These are phyloP conservation scores for Lonchura striata DNA, from an alignment of 2,113 vertebrate species.

Conservation along the genomic window DNA sequence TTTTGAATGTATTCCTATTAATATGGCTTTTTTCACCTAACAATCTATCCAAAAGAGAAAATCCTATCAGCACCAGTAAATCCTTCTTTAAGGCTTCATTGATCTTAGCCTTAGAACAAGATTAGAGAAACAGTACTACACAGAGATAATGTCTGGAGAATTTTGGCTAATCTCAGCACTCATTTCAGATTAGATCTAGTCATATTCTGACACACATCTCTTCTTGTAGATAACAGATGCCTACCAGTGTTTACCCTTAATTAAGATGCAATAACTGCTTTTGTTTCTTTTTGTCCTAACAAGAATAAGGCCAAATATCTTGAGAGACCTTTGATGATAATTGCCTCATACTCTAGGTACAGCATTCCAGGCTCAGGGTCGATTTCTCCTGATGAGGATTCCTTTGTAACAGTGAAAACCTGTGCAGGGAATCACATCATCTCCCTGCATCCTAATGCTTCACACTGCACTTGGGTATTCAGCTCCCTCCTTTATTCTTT, in stretches of 20 bases:
- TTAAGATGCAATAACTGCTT: slow-evolving; percentile 68
- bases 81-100: slow-evolving; percentile 76
- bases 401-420: background rate
- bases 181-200: slow-evolving; percentile 78
- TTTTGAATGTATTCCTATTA: slow-evolving; percentile 43
- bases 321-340: slow-evolving; percentile 1
- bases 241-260: slow-evolving; percentile 64
- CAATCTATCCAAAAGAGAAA: slow-evolving; percentile 63
- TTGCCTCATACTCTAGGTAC: background rate
- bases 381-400: slow-evolving; percentile 2
- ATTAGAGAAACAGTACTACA: slow-evolving; percentile 70
- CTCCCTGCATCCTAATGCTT: background rate
- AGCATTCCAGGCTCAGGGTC: background rate
- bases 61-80: slow-evolving; percentile 71
- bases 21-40: slow-evolving; percentile 33
- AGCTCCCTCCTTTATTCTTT: background rate
- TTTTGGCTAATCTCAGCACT: slow-evolving; percentile 72
- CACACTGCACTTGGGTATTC: background rate
- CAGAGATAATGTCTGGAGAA: slow-evolving; percentile 68
- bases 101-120: slow-evolving; percentile 77
- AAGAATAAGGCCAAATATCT: slow-evolving; percentile 24
- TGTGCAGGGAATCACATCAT: background rate
- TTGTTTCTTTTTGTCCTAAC: slow-evolving; percentile 28
- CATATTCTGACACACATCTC: slow-evolving; percentile 49
- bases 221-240: slow-evolving; percentile 57